phyloP scores from a whole-genome alignment of 2,888 invertebrate species.

The Drosophila fungiperda region DNA sequence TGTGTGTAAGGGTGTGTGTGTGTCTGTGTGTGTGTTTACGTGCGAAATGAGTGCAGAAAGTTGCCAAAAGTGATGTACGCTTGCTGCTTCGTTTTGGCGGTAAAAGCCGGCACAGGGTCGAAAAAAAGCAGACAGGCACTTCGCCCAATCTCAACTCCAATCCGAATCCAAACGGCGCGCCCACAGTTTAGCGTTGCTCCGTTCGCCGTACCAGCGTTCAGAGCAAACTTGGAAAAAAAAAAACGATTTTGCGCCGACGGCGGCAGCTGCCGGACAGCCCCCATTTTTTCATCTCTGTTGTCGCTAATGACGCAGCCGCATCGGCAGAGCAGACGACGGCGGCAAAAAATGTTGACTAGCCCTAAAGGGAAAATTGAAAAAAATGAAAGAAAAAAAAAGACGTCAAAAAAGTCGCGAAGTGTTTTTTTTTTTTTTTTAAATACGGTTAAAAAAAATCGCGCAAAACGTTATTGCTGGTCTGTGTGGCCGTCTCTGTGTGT shows the following conservation, averaged over 20 bases:
- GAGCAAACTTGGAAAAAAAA: constrained; percentile 69
- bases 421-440: not conserved
- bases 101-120: constrained; percentile 11
- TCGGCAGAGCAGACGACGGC: constrained; percentile 6
- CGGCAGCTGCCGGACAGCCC: constrained; percentile 46
- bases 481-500: constrained; percentile 1
- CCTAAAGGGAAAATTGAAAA: constrained; percentile 68
- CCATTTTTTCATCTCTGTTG: constrained; percentile 24
- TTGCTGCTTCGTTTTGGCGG: constrained; percentile 42
- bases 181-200: constrained; percentile 1
- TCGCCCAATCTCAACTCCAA: not conserved
- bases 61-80: constrained; percentile 60
- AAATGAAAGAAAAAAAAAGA: constrained; percentile 31
- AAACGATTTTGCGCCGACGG: constrained; percentile 69
- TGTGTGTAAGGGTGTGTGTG: constrained; percentile 21
- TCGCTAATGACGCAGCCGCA: constrained; percentile 66
- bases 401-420: constrained; percentile 45
- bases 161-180: not conserved
- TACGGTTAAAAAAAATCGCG: not conserved
- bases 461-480: constrained; percentile 65
- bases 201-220: constrained; percentile 8
- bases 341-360: constrained; percentile 70
- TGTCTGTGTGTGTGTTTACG: constrained; percentile 48
- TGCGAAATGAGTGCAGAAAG: constrained; percentile 76
- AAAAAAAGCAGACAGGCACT: not conserved